These are phyloP conservation scores for Myotis brandtii DNA, from an alignment of 2,113 vertebrate species.

Conservation along the genomic window DNA sequence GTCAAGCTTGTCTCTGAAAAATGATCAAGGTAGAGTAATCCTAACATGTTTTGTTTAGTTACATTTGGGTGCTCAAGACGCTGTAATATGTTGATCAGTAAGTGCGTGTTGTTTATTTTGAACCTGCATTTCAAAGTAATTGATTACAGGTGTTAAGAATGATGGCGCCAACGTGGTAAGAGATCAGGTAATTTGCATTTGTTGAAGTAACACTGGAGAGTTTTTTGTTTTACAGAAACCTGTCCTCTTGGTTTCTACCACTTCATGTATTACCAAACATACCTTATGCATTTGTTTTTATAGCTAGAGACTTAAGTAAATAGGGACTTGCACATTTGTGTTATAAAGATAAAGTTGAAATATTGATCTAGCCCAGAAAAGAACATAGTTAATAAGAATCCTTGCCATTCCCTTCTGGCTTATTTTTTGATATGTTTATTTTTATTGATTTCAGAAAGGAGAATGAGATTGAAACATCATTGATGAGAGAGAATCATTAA, in stretches of 20 bases:
- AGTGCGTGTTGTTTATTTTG: slow-evolving; percentile 4
- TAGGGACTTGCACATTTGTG: background rate
- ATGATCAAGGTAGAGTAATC: slow-evolving; percentile 82
- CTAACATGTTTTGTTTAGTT: background rate
- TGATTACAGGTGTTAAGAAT: background rate
- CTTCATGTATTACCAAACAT: background rate
- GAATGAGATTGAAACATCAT: too few species aligned
- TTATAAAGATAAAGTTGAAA: slow-evolving; percentile 1
- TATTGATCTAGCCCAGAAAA: background rate
- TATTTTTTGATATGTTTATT: too few species aligned
- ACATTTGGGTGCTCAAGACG: background rate
- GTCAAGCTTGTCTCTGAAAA: slow-evolving; percentile 70
- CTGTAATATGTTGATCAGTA: background rate
- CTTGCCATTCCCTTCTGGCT: background rate
- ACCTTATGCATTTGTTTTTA: background rate
- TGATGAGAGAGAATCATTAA: too few species aligned
- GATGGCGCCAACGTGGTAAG: background rate
- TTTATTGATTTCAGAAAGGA: too few species aligned
- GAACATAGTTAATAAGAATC: background rate
- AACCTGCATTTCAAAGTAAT: slow-evolving; percentile 10
- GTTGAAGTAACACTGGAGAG: background rate
- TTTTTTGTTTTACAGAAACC: background rate
- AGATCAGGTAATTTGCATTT: background rate
- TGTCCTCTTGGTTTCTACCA: background rate
- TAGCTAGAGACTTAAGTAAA: background rate